These are phyloP conservation scores for Eupithecia insigniata DNA, from an alignment of 2,888 invertebrate species.

Conservation along the genomic window DNA sequence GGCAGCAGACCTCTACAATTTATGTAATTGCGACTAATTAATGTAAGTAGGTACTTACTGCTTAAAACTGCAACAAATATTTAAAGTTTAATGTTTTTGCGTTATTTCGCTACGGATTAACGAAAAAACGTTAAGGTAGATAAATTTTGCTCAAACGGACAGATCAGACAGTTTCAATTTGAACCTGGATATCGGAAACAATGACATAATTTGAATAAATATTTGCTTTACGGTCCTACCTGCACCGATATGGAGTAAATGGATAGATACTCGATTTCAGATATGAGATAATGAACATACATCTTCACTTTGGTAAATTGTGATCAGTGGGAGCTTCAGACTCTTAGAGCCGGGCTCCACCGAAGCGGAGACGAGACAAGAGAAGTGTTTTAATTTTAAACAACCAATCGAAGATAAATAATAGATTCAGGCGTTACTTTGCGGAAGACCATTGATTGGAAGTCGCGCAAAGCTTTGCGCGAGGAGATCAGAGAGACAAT, in stretches of 20 bases:
- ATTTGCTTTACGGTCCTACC: not conserved
- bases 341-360: too few relatives aligned
- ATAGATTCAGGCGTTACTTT: too few relatives aligned
- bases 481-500: too few relatives aligned
- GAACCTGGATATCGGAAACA: not conserved
- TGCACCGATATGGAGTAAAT: not conserved
- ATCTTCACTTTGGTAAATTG: not conserved
- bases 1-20: slow-evolving; percentile 43
- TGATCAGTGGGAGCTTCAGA: not conserved
- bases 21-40: slow-evolving; percentile 49
- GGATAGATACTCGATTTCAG: not conserved
- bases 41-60: slow-evolving; percentile 22
- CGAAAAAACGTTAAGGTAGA: not conserved
- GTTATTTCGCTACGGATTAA: not conserved
- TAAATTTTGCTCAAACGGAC: not conserved
- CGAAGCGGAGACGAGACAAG: too few relatives aligned
- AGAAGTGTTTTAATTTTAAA: too few relatives aligned
- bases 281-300: not conserved
- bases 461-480: too few relatives aligned
- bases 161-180: slow-evolving; percentile 14
- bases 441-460: too few relatives aligned
- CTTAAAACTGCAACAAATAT: slow-evolving; percentile 11
- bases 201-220: slow-evolving; percentile 2
- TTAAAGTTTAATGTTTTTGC: not conserved
- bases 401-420: too few relatives aligned